A percentile compares a stretch with the other conserved stretches of the same genome.
These are phyloP conservation scores for Chaenocephalus aceratus DNA, from an alignment of 2,113 vertebrate species.

Conservation along the genomic window DNA sequence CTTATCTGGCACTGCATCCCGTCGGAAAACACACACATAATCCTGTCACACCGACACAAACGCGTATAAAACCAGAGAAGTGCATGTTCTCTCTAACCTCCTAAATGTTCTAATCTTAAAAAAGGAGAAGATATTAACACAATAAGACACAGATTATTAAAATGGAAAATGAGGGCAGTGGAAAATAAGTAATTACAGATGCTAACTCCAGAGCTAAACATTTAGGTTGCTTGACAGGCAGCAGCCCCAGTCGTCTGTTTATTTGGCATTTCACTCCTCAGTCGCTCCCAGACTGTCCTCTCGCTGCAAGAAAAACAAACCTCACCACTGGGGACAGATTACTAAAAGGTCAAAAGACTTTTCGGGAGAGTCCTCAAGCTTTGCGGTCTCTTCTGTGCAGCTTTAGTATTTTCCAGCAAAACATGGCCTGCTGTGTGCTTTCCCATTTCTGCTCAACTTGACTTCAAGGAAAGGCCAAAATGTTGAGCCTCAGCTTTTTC, in stretches of 20 bases:
- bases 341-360: slow-evolving; percentile 67
- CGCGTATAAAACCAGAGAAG: not conserved
- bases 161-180: slow-evolving; percentile 17
- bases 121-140: not conserved
- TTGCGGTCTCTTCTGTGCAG: slow-evolving; percentile 38
- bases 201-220: slow-evolving; percentile 56
- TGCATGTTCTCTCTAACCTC: not conserved
- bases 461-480: slow-evolving; percentile 44
- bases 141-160: slow-evolving; percentile 7
- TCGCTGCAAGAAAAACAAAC: slow-evolving; percentile 57
- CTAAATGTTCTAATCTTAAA: slow-evolving; percentile 7
- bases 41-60: slow-evolving; percentile 24
- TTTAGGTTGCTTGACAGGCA: slow-evolving; percentile 38
- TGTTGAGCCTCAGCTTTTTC: slow-evolving; percentile 33
- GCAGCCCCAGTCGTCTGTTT: slow-evolving; percentile 38
- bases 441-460: slow-evolving; percentile 49
- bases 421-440: slow-evolving; percentile 35
- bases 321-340: slow-evolving; percentile 57
- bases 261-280: slow-evolving; percentile 19
- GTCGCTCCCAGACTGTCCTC: slow-evolving; percentile 17
- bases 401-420: slow-evolving; percentile 52
- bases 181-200: slow-evolving; percentile 45
- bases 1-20: slow-evolving; percentile 51
- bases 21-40: slow-evolving; percentile 33
- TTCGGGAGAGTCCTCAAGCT: slow-evolving; percentile 40